Evolutionary conservation across 2,113 vertebrate genomes (phyloP).

Genomic region (Salvelinus alpinus): DNA sequence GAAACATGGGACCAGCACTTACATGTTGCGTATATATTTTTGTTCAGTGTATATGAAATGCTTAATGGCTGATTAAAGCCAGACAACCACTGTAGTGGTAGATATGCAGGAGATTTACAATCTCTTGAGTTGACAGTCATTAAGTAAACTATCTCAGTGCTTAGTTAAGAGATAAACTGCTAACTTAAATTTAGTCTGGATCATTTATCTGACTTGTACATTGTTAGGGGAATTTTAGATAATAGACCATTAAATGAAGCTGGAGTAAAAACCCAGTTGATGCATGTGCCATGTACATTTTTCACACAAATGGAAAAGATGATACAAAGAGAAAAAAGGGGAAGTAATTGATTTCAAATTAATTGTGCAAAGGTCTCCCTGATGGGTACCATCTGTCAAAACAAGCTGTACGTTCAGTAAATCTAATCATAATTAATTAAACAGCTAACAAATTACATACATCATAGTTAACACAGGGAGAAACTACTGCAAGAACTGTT

Average conservation of each 20-base stretch:
- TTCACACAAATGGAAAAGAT: constrained; percentile 58
- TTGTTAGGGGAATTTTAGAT: constrained; percentile 37
- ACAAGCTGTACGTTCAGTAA: constrained; percentile 81
- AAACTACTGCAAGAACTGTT: constrained; percentile 85
- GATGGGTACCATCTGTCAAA: constrained; percentile 94
- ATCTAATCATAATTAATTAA: constrained; percentile 96
- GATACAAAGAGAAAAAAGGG: constrained; percentile 58
- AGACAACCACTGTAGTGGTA: no score
- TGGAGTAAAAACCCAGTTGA: constrained; percentile 41
- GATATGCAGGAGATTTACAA: no score
- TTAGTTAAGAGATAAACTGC: not conserved
- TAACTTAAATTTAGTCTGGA: not conserved
- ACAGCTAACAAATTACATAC: constrained; percentile 92
- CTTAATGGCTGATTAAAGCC: no score
- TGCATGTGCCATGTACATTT: constrained; percentile 57
- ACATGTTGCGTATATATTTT: no score
- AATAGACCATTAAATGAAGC: constrained; percentile 63
- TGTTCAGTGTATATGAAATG: no score
- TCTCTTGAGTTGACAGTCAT: not conserved
- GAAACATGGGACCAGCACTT: not conserved
- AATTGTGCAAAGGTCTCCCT: constrained; percentile 84
- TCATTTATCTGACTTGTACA: not conserved
- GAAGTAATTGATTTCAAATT: constrained; percentile 77
- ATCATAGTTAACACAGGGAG: constrained; percentile 81
- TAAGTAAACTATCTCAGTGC: not conserved